These are phyloP conservation scores for Pollenia griseotomentosa DNA, from an alignment of 2,888 invertebrate genomes.

Conservation along the genomic window DNA sequence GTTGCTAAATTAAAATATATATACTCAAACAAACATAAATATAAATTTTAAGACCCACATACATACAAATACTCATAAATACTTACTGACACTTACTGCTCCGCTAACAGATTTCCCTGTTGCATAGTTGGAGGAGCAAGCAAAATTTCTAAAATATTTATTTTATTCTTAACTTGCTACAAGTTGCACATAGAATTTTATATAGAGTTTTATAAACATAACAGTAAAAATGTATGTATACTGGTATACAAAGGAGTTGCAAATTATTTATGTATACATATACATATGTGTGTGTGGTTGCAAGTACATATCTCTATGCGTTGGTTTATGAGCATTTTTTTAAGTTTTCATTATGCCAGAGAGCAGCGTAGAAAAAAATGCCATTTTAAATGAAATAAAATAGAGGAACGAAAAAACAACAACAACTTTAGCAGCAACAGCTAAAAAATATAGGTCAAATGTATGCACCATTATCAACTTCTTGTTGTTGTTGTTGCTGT, in stretches of 20 bases:
- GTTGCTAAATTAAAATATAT: neutral
- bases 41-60: constrained; percentile 15
- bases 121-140: constrained; percentile 39
- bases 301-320: constrained; percentile 27
- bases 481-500: constrained; percentile 17
- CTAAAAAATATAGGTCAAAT: constrained; percentile 71
- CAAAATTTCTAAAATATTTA: constrained; percentile 32
- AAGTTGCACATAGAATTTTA: constrained; percentile 1
- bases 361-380: constrained; percentile 21
- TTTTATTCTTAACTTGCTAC: constrained; percentile 22
- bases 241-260: neutral
- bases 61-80: neutral
- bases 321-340: constrained; percentile 40
- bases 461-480: constrained; percentile 66
- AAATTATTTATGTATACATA: constrained; percentile 17
- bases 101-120: constrained; percentile 48
- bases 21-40: constrained; percentile 15
- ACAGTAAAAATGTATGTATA: neutral
- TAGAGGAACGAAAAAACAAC: constrained; percentile 25
- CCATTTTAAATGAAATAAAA: constrained; percentile 48
- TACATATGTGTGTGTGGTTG: neutral
- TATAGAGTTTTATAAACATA: neutral
- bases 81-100: neutral
- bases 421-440: constrained; percentile 37
- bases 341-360: constrained; percentile 51